Base-by-base conservation (phyloP, 2,797 vertebrate species). In the Atherinosoma microstoma region DNA sequence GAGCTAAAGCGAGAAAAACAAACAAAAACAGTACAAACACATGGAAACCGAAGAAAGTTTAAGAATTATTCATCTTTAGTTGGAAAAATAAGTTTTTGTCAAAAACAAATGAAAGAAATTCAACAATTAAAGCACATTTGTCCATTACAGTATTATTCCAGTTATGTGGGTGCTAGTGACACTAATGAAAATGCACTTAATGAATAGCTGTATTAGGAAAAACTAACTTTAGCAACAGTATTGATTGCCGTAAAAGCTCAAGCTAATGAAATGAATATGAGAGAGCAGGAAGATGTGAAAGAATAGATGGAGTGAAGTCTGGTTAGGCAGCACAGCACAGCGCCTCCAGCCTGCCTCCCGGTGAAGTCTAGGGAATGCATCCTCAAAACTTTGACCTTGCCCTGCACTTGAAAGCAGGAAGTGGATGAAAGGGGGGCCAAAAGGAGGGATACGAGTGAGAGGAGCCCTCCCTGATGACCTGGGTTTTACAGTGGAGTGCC, bases 331-430 rank as follows among this genome's bases (percentile, higher is more conserved):
- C 64, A 67, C 85, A 85, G 87, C 35, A 83, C 78, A 91, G 90
- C 79, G 91, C 91, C 91, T 92, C 89, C 70, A 91, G 91, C 84
- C 82, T 83, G 88, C 90, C 93, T 92, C 27, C 66, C 88, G 89
- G 92, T 90, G 80, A 91, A 80, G 89, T 92, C 91, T 87, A 72
- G 92, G 91, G 92, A 91, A 83, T 49, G 84, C 89, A 88, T 85
- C 86, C 84, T 91, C 91, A 92, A 93, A 93, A 91, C 87, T 87
- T 83, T 94, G 94, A 95, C 94, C 94, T 95, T 95, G 94, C 82
- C 88, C 85, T 84, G 85, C 85, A 92, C 94, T 95, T 95, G 92
- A 94, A 94, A 93, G 89, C 87, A 91, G 90, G 90, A 94, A 94
- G 92, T 93, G 82, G 83, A 88, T 89, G 89, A 91, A 84, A 84